Conservation (phyloP, 2,113 vertebrate species). For the Salvator merianae region DNA sequence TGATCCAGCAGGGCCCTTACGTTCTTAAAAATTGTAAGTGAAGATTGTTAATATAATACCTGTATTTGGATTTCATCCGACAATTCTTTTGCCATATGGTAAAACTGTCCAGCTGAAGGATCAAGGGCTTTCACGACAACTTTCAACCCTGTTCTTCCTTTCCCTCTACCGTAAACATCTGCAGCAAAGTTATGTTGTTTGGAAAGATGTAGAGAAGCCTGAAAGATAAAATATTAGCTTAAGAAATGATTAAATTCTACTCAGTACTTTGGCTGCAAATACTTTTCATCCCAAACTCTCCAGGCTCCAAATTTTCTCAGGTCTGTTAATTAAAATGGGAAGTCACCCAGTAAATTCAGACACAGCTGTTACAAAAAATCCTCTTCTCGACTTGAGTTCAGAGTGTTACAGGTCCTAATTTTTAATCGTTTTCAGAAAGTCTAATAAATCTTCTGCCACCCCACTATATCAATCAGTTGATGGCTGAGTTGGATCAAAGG, state of each 20-base stretch:
- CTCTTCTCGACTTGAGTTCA: not conserved
- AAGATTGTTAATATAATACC: constrained; percentile 69
- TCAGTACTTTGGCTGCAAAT: not conserved
- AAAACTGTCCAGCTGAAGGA: constrained; percentile 79
- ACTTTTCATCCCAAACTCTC: not conserved
- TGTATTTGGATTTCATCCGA: constrained; percentile 93
- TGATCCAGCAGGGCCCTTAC: not conserved
- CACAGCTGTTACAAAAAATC: not conserved
- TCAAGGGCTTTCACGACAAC: constrained; percentile 82
- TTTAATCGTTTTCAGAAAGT: not conserved
- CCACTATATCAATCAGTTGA: not conserved
- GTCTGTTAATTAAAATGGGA: not conserved
- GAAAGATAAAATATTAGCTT: not conserved
- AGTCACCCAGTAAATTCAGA: not conserved
- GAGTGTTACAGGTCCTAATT: not conserved
- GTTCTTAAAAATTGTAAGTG: not conserved
- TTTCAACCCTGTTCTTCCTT: constrained; percentile 87
- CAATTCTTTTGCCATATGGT: constrained; percentile 78
- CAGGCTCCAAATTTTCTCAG: not conserved
- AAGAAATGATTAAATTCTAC: not conserved
- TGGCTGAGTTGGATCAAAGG: not conserved
- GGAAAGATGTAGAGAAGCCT: constrained; percentile 85
- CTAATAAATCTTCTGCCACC: not conserved
- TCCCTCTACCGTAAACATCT: constrained; percentile 81
- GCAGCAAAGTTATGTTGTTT: constrained; percentile 89